phyloP scores from a whole-genome alignment of 2,888 invertebrate species.

The Drosophila infuscata region DNA sequence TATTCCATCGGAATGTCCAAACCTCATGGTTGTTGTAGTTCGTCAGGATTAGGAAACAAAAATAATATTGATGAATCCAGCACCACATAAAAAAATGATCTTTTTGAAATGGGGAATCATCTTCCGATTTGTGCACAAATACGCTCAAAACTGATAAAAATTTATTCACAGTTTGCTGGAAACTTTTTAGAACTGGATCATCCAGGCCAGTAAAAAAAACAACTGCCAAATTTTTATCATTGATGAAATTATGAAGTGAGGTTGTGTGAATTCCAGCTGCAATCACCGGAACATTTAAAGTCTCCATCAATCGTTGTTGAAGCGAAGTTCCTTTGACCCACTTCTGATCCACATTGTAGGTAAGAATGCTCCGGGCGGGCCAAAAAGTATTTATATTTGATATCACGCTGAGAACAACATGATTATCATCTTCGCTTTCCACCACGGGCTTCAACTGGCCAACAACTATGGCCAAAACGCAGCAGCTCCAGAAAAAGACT shows the following conservation, averaged over 20 bases:
- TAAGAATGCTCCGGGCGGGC: neutral
- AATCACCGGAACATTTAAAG: slow-evolving; percentile 9
- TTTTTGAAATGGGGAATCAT: neutral
- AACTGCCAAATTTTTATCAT: neutral
- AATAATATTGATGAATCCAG: neutral
- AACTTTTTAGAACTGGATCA: neutral
- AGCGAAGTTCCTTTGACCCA: neutral
- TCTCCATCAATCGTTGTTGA: slow-evolving; percentile 9
- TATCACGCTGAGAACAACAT: neutral
- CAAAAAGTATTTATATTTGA: fast-evolving
- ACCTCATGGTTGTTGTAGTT: neutral
- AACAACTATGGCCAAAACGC: slow-evolving; percentile 7
- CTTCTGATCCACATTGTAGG: neutral
- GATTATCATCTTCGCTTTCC: slow-evolving; percentile 4
- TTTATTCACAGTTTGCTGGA: neutral
- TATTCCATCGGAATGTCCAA: neutral
- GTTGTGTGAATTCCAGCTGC: slow-evolving; percentile 8
- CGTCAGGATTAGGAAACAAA: neutral
- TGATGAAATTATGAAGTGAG: neutral
- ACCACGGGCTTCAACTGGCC: slow-evolving; percentile 8
- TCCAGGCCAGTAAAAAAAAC: neutral
- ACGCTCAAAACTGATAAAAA: neutral
- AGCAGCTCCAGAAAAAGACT: slow-evolving; percentile 8
- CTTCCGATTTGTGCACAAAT: slow-evolving; percentile 8
- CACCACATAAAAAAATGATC: neutral